Percentiles rank a stretch among this genome's conserved stretches.
phyloP scores from a whole-genome alignment of 2,113 vertebrate genomes.

The Gavia stellata region DNA sequence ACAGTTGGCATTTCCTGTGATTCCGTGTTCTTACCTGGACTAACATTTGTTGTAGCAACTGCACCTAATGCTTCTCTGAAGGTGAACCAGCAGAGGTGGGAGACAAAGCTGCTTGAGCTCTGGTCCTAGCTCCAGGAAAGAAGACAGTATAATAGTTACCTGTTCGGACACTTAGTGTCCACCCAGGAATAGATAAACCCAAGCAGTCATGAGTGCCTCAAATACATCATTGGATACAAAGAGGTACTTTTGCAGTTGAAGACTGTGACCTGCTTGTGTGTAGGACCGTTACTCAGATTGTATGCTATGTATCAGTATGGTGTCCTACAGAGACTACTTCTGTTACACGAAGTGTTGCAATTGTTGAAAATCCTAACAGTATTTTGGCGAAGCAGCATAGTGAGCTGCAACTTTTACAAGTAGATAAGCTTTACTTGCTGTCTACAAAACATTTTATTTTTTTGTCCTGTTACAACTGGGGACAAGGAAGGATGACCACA shows the following conservation, averaged over 20 bases:
- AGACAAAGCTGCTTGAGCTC: neutral
- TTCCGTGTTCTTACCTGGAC: neutral
- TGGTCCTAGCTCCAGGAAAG: neutral
- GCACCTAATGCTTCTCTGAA: neutral
- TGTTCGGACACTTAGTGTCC: neutral
- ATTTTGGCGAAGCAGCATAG: neutral
- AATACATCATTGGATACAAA: neutral
- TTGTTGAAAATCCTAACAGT: neutral
- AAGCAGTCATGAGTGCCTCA: neutral
- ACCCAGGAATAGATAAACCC: neutral
- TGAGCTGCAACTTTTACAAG: neutral
- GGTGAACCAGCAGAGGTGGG: neutral
- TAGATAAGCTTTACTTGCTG: neutral
- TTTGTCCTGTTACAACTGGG: neutral
- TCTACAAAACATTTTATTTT: neutral
- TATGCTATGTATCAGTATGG: neutral
- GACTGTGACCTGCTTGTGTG: too few relatives aligned
- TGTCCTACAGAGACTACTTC: neutral
- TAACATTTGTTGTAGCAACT: neutral
- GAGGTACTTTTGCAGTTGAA: neutral
- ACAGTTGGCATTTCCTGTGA: neutral
- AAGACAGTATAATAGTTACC: neutral
- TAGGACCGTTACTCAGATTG: neutral
- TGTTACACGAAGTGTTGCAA: fast-evolving
- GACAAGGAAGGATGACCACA: neutral